Evolutionary conservation across 2,797 vertebrate species (phyloP).

Genomic region (Oceanodroma leucorhoa): DNA sequence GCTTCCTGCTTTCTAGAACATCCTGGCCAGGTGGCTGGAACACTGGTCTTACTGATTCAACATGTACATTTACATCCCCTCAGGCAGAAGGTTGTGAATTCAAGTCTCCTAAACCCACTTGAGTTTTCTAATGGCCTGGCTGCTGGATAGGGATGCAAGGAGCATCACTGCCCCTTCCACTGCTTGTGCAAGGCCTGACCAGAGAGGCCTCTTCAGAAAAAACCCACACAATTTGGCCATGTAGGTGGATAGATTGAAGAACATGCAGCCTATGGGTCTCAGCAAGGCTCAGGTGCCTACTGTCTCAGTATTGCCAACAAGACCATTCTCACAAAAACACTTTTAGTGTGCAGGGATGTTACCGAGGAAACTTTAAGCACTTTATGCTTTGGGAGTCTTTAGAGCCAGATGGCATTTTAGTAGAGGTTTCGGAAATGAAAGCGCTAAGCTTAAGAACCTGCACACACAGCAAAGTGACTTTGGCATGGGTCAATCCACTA

Average conservation of each 20-base stretch:
- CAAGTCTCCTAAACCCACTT: not conserved
- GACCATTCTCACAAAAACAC: not conserved
- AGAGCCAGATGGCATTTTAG: not conserved
- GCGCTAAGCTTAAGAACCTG: not conserved
- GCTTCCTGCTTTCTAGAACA: not conserved
- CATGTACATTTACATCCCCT: not conserved
- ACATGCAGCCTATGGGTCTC: fast-evolving
- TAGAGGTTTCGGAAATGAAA: not conserved
- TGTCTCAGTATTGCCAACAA: not conserved
- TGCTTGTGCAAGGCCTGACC: not conserved
- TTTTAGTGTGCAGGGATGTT: not conserved
- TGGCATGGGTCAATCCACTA: not conserved
- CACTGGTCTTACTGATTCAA: not conserved
- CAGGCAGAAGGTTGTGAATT: not conserved
- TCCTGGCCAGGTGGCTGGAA: not conserved
- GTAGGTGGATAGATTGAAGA: not conserved
- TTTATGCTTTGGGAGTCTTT: not conserved
- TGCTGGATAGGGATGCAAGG: not conserved
- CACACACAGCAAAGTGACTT: not conserved
- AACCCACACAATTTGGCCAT: fast-evolving
- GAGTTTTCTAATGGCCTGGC: not conserved
- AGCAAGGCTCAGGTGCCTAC: not conserved
- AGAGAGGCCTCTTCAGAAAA: not conserved
- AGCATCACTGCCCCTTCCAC: not conserved
- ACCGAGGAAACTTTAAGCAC: not conserved